phyloP scores from a whole-genome alignment of 2,113 vertebrate species.

The Sinocyclocheilus maitianheensis region DNA sequence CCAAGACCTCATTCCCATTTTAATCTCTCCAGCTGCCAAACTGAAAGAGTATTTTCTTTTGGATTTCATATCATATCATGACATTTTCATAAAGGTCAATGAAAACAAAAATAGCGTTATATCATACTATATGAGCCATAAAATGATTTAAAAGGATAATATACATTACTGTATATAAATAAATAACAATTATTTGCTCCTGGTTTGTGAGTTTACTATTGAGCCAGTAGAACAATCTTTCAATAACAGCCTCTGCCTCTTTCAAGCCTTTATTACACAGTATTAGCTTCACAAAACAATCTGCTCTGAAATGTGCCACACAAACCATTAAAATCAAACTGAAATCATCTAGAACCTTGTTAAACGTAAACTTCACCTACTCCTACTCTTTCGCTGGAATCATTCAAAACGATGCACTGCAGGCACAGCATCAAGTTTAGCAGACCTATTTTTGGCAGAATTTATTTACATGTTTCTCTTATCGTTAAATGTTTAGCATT shows the following conservation, averaged over 20 bases:
- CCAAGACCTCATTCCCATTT: conserved; percentile 2
- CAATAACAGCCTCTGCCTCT: not conserved
- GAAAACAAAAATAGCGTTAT: too few species aligned
- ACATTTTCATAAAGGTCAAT: not conserved
- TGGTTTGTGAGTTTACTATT: not conserved
- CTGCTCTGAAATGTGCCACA: not conserved
- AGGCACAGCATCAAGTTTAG: not conserved
- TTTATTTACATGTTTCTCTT: not conserved
- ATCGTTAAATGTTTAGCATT: not conserved
- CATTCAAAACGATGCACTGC: not conserved
- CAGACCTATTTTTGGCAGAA: not conserved
- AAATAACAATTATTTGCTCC: not conserved
- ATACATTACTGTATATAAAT: not conserved
- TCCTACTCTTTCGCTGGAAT: not conserved
- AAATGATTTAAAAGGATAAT: too few species aligned
- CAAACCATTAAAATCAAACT: not conserved
- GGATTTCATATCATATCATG: not conserved
- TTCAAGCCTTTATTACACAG: not conserved
- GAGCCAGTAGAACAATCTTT: not conserved
- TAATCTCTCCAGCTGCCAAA: not conserved
- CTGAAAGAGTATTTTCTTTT: conserved; percentile 4
- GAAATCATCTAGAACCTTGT: not conserved
- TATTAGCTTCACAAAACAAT: not conserved
- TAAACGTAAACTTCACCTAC: not conserved
- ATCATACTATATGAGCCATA: too few species aligned